Evolutionary conservation across 2,113 vertebrate species (phyloP).

Genomic region (Strix uralensis): DNA sequence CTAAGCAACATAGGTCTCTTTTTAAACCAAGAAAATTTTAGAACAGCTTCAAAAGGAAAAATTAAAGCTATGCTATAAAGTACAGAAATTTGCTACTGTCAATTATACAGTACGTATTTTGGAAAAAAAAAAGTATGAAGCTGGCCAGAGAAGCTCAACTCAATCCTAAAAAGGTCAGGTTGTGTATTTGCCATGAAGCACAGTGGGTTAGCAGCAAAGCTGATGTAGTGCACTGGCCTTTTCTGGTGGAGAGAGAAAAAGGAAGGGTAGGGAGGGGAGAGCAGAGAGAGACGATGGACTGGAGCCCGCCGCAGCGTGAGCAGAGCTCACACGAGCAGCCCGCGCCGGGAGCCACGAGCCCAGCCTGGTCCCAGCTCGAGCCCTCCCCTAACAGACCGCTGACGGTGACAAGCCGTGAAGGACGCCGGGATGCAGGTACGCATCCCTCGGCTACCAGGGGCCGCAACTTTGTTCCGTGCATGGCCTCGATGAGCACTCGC

Average conservation of each 20-base stretch:
- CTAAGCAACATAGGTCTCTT: constrained; percentile 56
- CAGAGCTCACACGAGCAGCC: neutral
- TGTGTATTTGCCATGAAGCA: constrained; percentile 44
- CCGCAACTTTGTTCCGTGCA: rapidly evolving
- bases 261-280: neutral
- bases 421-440: neutral
- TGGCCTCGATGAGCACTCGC: neutral
- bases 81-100: constrained; percentile 60
- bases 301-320: neutral
- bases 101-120: constrained; percentile 53
- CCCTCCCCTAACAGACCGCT: neutral
- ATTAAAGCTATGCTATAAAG: constrained; percentile 66
- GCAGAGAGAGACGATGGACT: neutral
- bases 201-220: constrained; percentile 19
- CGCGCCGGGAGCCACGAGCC: rapidly evolving
- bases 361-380: neutral
- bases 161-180: constrained; percentile 32
- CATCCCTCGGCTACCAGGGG: neutral
- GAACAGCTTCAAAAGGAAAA: constrained; percentile 60
- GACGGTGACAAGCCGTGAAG: neutral
- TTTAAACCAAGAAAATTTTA: constrained; percentile 47
- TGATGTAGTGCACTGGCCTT: constrained; percentile 58
- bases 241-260: neutral
- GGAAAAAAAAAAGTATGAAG: neutral
- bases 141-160: constrained; percentile 1